Evolutionary conservation across 2,113 vertebrate genomes (phyloP).

Genomic region (Aldabrachelys gigantea): DNA sequence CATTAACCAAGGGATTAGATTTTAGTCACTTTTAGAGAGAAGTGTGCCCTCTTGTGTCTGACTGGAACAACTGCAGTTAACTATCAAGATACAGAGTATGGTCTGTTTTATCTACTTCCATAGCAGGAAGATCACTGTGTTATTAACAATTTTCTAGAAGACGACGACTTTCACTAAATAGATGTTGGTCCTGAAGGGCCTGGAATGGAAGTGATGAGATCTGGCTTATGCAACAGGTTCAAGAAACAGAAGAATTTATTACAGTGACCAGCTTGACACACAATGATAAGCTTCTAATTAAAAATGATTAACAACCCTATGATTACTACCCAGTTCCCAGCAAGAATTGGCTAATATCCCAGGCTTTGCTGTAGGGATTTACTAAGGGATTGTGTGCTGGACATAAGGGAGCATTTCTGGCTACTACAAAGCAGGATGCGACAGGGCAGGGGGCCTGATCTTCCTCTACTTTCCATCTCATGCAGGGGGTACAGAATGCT

Average conservation of each 20-base stretch:
- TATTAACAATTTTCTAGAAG: not conserved
- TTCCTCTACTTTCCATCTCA: not conserved
- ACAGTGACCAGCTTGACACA: not conserved
- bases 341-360: fast-evolving
- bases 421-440: not conserved
- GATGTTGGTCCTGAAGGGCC: fast-evolving
- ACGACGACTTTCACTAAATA: fast-evolving
- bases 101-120: fast-evolving
- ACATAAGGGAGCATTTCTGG: not conserved
- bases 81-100: fast-evolving
- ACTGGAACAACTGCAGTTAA: conserved; percentile 48
- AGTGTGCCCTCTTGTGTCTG: conserved; percentile 62
- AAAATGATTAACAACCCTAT: not conserved
- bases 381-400: not conserved
- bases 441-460: not conserved
- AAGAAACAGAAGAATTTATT: not conserved
- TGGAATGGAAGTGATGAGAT: not conserved
- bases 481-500: not conserved
- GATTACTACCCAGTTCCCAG: not conserved
- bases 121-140: not conserved
- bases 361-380: not conserved
- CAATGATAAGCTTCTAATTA: not conserved
- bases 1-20: not conserved
- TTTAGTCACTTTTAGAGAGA: conserved; percentile 9
- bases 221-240: not conserved